Percentiles rank a stretch among this genome's conserved stretches.
phyloP scores from a whole-genome alignment of 2,113 vertebrate species.

The Rhinichthys klamathensis region DNA sequence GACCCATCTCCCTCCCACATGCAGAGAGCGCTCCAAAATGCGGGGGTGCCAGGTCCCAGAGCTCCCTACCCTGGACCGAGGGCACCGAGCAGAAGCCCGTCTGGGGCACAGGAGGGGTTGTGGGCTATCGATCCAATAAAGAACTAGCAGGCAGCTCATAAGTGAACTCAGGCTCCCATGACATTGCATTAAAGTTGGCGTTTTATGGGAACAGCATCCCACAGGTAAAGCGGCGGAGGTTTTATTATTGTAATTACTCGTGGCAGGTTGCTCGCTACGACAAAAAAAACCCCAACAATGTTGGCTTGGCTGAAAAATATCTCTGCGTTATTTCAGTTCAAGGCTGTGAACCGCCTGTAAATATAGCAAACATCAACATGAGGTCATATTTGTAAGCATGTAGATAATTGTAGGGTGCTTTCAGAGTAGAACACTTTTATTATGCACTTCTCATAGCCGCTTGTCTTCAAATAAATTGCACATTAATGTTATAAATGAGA shows the following conservation, averaged over 20 bases:
- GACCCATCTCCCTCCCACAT: conserved; percentile 6
- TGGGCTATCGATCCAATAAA: conserved; percentile 36
- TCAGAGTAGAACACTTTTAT: not conserved
- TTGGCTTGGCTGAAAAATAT: conserved; percentile 27
- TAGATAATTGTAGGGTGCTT: not conserved
- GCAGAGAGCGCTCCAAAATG: conserved; percentile 10
- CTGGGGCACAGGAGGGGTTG: conserved; percentile 12
- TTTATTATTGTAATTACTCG: conserved; percentile 43
- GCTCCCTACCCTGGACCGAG: conserved; percentile 31
- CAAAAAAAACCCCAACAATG: not conserved
- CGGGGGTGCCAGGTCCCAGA: conserved; percentile 16
- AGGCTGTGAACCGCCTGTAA: not conserved
- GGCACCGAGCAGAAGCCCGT: conserved; percentile 16
- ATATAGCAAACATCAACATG: not conserved
- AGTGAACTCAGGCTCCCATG: conserved; percentile 32
- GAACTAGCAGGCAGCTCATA: conserved; percentile 42
- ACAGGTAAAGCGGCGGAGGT: conserved; percentile 36
- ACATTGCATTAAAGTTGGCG: conserved; percentile 39
- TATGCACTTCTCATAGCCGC: not conserved
- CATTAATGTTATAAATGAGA: too few relatives aligned
- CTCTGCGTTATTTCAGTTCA: not conserved
- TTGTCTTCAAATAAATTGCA: not conserved
- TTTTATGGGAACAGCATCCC: conserved; percentile 41
- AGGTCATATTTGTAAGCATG: not conserved
- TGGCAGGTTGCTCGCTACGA: conserved; percentile 20